A percentile compares a stretch with the other conserved stretches of the same genome.
Conservation (phyloP, 1,140 invertebrate genomes). For the Drosophila persimilis region DNA sequence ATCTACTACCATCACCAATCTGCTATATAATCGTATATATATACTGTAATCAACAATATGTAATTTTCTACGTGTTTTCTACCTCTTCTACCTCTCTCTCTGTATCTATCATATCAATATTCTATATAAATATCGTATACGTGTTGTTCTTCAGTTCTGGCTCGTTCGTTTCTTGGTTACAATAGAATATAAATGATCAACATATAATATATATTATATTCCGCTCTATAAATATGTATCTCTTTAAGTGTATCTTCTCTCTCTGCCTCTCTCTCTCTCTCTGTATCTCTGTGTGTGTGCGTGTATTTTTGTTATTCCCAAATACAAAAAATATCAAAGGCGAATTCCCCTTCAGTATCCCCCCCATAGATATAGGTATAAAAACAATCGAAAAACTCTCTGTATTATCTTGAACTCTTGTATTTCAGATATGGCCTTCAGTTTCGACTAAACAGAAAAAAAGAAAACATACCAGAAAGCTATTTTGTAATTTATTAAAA, state of each 20-base stretch:
- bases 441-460: constrained; percentile 78
- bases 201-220: constrained; percentile 26
- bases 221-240: constrained; percentile 7
- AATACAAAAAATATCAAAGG: background rate
- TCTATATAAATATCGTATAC: constrained; percentile 61
- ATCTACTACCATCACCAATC: constrained; percentile 47
- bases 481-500: constrained; percentile 72
- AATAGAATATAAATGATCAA: constrained; percentile 38
- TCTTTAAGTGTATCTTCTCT: constrained; percentile 35
- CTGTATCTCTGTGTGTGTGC: constrained; percentile 48
- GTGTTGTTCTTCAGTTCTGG: constrained; percentile 75
- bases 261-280: constrained; percentile 36
- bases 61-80: constrained; percentile 77
- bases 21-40: constrained; percentile 68
- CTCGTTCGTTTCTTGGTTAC: constrained; percentile 73
- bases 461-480: constrained; percentile 41
- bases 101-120: constrained; percentile 41
- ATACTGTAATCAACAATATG: constrained; percentile 54
- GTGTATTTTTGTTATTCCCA: constrained; percentile 27
- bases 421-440: constrained; percentile 83
- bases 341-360: background rate
- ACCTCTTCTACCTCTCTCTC: constrained; percentile 15
- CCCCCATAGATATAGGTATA: constrained; percentile 23
- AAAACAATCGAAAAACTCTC: constrained; percentile 46
- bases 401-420: constrained; percentile 79